Base-by-base conservation (phyloP, 1,140 invertebrate genomes). In the Drosophila obscura region DNA sequence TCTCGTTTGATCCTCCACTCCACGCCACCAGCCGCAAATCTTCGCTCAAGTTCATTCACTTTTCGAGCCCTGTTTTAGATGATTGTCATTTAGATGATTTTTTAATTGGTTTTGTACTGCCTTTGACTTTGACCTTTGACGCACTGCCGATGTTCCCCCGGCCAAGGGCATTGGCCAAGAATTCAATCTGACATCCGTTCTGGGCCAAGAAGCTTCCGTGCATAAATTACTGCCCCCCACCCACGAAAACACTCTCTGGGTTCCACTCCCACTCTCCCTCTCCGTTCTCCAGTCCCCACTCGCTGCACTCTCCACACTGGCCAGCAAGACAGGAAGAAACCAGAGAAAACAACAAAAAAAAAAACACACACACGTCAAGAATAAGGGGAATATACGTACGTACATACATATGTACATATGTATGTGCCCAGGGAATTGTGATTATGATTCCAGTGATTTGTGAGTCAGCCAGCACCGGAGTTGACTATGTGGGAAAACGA, bases 101-200 rank as follows among this genome's bases (percentile, higher is more conserved):
- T 35, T 35, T 9, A 11, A 35, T 35, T 35, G 9, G 9, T 11
- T 35, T 3, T 9, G 9, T 9, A 11, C 0, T 11, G 31, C 9
- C 3, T 11, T 11, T 11, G 31, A 0, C 9, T 35, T 11, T 11
- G 9, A 4, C 31, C n/a, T n/a, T n/a, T n/a, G 26, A 0, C 4
- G 8, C 28, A 1, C 28, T 1, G 19, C 19, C 19, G 19, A 19
- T 19, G 19, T 19, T 19, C 19, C 1, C 1, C 19, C 19, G 19
- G 19, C 19, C 19, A 19, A 19, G 1, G 19, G 1, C 19, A 1
- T 19, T 31, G 31, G 28, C 3, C 55, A 75, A 60, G 69, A 66
- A 68, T 76, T 60, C 74, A 62, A 81, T 71, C 61, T 43, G 41
- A 87, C 74, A 75, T 85, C 81, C 81, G 82, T 88, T 85, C 78